A percentile compares a stretch with the other conserved stretches of the same genome.
These are phyloP conservation scores for Hylia prasina DNA, from an alignment of 2,113 vertebrate species.

Conservation along the genomic window DNA sequence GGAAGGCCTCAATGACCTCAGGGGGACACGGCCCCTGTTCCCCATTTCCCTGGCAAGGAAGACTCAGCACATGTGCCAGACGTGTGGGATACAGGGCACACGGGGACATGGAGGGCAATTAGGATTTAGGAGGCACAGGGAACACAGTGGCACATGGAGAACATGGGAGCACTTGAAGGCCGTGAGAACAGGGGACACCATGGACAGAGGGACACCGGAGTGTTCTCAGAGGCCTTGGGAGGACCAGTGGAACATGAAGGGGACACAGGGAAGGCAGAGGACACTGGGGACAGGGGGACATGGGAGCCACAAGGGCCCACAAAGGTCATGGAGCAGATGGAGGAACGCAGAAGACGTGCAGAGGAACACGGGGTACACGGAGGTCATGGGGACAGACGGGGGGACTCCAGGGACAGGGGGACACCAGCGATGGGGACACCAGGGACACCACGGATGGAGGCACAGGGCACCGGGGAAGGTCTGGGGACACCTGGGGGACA, in stretches of 20 bases:
- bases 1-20: background rate
- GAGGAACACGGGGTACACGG: background rate
- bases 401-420: background rate
- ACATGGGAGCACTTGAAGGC: background rate
- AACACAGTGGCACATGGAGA: background rate
- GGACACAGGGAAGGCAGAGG: background rate
- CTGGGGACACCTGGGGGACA: background rate
- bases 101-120: background rate
- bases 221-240: background rate
- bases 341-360: too few species aligned
- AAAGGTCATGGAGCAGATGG: background rate
- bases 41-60: background rate
- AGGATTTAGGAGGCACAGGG: background rate
- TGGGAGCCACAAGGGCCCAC: background rate
- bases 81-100: rapidly evolving
- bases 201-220: background rate
- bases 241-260: background rate
- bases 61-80: too few species aligned
- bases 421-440: background rate
- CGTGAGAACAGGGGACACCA: background rate
- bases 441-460: too few species aligned
- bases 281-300: background rate
- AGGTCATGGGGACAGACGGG: background rate
- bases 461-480: background rate
- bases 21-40: background rate